Evolutionary conservation across 2,113 vertebrate genomes (phyloP), one percentile per base, ranked within the genome.

Genomic region (Pseudopodoces humilis): DNA sequence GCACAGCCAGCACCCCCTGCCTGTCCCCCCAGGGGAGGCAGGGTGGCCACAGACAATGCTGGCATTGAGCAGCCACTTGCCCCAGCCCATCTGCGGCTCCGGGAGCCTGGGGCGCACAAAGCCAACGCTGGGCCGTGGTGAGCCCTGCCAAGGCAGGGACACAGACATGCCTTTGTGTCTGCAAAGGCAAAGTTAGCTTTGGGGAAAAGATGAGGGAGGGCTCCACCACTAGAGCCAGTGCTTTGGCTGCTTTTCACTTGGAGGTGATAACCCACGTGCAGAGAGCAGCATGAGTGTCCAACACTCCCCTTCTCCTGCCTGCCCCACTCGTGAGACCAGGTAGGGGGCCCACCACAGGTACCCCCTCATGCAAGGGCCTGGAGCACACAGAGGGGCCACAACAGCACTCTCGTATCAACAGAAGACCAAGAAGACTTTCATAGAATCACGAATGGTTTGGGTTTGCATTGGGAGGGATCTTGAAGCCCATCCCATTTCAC

Each of bases 171-270:
- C 90, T 96, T 95, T 96, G 92, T 94, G 65, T 5, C 43, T 28
- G 35, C 75, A 11, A 35, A 78, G 74, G 91, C 89, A 91, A 84
- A 88, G 80, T 83, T 44, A 92, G 92, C 91, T 93, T 75, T 88
- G 76, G 76, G 83, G 52, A 56, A 59, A 24, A 44, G 90, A 79
- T 15, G 5, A 35, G 44, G 50, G 7, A 43, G 2, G 47, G 59
- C 63, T 62, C 55, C 20, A 22, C 2, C 2, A 7, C 50, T 12
- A 46, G 23, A 79, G 55, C 3, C 76, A 63, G 37, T 13, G 74
- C 74, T 47, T 23, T 28, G 75, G 70, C 87, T 74, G 62, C 64
- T 58, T 64, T 64, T 43, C 76, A 8, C 49, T 10, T 7, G 15
- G 35, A 78, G 35, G 37, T 15, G 49, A 56, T 5, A 25, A 22